phyloP scores from a whole-genome alignment of 2,888 invertebrate species.

The Xestoiulus laeticollis region DNA sequence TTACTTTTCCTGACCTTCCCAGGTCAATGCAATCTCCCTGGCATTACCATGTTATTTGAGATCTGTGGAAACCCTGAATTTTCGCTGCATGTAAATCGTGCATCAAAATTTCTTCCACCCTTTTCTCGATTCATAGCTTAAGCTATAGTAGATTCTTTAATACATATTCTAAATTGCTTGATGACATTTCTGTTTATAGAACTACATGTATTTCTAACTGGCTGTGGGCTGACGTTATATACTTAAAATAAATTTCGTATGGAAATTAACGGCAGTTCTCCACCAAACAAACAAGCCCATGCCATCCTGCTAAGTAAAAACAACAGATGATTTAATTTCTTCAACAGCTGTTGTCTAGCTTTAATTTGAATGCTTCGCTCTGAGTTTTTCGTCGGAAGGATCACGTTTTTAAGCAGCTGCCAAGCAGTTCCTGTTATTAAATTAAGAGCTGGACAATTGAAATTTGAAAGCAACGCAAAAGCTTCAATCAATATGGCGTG shows the following conservation, averaged over 20 bases:
- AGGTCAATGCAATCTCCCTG: too few relatives aligned
- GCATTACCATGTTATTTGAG: too few relatives aligned
- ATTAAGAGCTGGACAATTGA: conserved; percentile 28
- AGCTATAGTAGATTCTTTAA: too few relatives aligned
- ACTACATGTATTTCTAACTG: not conserved
- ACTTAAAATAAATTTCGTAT: not conserved
- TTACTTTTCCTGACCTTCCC: too few relatives aligned
- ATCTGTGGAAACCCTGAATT: too few relatives aligned
- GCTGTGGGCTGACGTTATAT: not conserved
- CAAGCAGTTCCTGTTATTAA: not conserved
- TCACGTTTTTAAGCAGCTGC: conserved; percentile 19
- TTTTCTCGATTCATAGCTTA: too few relatives aligned
- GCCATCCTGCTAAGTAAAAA: not conserved
- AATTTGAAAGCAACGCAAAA: not conserved
- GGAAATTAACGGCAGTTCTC: not conserved
- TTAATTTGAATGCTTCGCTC: conserved; percentile 4
- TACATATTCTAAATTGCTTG: not conserved
- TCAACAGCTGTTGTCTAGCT: not conserved
- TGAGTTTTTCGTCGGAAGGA: not conserved
- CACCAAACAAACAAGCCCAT: not conserved
- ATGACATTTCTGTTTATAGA: not conserved
- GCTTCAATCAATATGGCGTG: not conserved
- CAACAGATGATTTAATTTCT: conserved; percentile 22
- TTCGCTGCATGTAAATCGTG: too few relatives aligned
- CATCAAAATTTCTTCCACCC: not conserved